Conservation (phyloP, 1,140 invertebrate species). For the Daktulosphaira vitifoliae region DNA sequence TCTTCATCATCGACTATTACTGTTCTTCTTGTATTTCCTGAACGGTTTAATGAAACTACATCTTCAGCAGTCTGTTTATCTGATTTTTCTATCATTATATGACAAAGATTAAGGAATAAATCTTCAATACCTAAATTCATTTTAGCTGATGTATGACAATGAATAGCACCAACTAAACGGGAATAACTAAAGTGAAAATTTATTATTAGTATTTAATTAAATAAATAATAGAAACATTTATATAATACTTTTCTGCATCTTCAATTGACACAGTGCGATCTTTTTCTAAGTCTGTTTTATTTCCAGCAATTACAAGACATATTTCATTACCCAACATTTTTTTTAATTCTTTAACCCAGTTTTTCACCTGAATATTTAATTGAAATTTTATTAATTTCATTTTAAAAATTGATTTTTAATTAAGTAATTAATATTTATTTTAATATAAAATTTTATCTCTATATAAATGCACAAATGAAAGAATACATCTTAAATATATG, state of each 20-base stretch:
- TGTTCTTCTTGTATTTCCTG: slow-evolving; percentile 49
- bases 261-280: slow-evolving; percentile 72
- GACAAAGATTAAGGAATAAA: slow-evolving; percentile 78
- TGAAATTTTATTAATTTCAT: neutral
- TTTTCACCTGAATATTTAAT: slow-evolving; percentile 68
- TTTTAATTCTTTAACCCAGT: slow-evolving; percentile 95
- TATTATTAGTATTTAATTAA: slow-evolving; percentile 9
- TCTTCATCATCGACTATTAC: slow-evolving; percentile 50
- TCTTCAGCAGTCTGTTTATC: slow-evolving; percentile 46
- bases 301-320: slow-evolving; percentile 87
- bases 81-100: slow-evolving; percentile 53
- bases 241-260: slow-evolving; percentile 76
- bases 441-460: no score
- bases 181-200: slow-evolving; percentile 62
- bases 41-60: slow-evolving; percentile 46
- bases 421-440: no score
- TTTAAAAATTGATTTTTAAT: no score
- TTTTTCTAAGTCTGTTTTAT: slow-evolving; percentile 94
- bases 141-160: slow-evolving; percentile 93
- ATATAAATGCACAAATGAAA: no score
- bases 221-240: neutral
- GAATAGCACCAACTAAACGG: slow-evolving; percentile 81
- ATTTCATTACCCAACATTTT: slow-evolving; percentile 94
- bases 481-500: no score
- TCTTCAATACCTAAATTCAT: slow-evolving; percentile 86